These are phyloP conservation scores for Tragelaphus imberbis DNA, from an alignment of 2,113 vertebrate genomes.

Conservation along the genomic window DNA sequence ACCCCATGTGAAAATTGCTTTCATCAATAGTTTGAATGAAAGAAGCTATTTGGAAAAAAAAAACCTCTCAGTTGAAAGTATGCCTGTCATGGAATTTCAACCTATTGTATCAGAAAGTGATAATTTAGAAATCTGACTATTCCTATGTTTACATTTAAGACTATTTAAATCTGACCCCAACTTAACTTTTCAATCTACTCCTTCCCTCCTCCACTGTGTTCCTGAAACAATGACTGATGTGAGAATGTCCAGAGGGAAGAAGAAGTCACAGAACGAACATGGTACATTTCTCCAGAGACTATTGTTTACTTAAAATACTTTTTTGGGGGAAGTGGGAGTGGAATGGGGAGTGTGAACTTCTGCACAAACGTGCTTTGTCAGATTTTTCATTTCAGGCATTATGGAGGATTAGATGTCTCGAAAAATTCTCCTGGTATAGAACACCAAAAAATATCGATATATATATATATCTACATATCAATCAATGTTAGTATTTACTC, in stretches of 20 bases:
- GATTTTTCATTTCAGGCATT: too few relatives aligned
- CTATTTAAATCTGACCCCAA: background rate
- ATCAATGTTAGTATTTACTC: too few relatives aligned
- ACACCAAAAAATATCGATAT: too few relatives aligned
- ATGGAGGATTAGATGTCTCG: too few relatives aligned
- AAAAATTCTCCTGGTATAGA: too few relatives aligned
- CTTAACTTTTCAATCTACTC: background rate
- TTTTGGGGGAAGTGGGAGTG: too few relatives aligned
- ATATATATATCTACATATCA: too few relatives aligned
- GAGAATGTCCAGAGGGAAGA: slow-evolving; percentile 1
- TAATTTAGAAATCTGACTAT: background rate
- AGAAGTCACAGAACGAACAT: background rate
- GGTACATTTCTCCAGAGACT: too few relatives aligned
- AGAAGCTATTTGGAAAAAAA: background rate
- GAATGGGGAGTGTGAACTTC: too few relatives aligned
- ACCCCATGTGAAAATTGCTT: background rate
- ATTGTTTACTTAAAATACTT: too few relatives aligned
- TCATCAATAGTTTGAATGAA: background rate
- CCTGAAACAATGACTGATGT: background rate
- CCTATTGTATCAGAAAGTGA: background rate
- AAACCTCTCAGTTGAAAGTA: background rate
- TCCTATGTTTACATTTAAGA: background rate
- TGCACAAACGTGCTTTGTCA: too few relatives aligned
- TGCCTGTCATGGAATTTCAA: background rate
- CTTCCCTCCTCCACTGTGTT: background rate